Evolutionary conservation across 2,113 vertebrate genomes (phyloP), one percentile per base, ranked within the genome.

Genomic region (Lota lota): DNA sequence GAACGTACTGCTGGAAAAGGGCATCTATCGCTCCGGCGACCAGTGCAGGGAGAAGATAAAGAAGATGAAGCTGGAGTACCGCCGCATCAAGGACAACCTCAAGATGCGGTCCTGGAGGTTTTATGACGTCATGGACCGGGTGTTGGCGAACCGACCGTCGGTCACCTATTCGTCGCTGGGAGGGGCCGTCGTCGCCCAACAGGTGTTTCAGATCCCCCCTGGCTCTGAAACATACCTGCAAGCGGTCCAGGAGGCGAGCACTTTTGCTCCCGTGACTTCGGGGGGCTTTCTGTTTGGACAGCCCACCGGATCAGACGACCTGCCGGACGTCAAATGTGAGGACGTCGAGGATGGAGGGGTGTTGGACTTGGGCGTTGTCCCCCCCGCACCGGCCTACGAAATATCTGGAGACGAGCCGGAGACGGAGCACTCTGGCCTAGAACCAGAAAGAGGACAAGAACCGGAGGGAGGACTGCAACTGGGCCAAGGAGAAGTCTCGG

Each of bases 41-140:
- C 93, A 95, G 85, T 94, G 94, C 85, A 81, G 93, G 20, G 95
- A 96, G 89, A 96, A 96, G 85, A 96, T 97, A 72, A 97, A 97
- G 69, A 96, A 97, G 85, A 95, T 97, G 93, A 97, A 96, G 83
- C 87, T 97, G 80, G 95, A 96, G 66, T 97, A 97, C 69, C 91
- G 95, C 0, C 88, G 94, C 19, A 92, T 95, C 51, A 95, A 96
- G 70, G 95, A 95, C 76, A 94, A 94, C 64, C 89, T 92, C 77
- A 95, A 94, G 19, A 76, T 85, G 21, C 82, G 94, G 68, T 90
- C 93, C 0, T 95, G 95, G 94, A 95, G 94, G 88, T 96, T 95
- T 64, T 96, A 94, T 51, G 94, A 95, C 16, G 93, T 94, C 74
- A 95, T 96, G 93, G 95, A 97, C 82, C 84, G 94, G 40, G 95